These are phyloP conservation scores for Eupleurogrammus muticus DNA, from an alignment of 2,797 vertebrate species.

Conservation along the genomic window DNA sequence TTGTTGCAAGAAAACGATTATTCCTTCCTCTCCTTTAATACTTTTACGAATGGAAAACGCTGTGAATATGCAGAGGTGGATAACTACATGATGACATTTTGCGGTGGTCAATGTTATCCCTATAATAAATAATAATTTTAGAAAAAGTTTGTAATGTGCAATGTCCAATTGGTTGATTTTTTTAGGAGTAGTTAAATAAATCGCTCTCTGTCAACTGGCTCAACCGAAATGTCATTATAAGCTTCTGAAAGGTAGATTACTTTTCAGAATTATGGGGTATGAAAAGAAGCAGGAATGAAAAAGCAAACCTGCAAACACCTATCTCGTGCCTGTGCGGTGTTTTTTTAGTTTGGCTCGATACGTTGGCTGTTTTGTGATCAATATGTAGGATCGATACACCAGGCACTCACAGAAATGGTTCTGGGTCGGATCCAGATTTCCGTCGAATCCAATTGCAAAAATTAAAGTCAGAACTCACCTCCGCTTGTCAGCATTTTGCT, in stretches of 20 bases:
- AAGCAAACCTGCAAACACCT: slow-evolving; percentile 18
- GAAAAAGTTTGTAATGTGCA: background rate
- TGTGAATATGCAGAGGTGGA: background rate
- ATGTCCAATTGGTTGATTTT: background rate
- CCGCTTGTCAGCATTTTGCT: slow-evolving; percentile 30
- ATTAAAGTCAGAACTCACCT: slow-evolving; percentile 33
- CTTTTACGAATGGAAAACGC: background rate
- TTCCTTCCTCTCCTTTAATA: too few species aligned
- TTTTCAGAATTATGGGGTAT: slow-evolving; percentile 2
- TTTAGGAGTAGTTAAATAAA: background rate
- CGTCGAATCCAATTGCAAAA: slow-evolving; percentile 33
- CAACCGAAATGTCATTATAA: background rate
- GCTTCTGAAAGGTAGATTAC: background rate
- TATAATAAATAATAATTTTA: background rate
- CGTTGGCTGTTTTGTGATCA: slow-evolving; percentile 36
- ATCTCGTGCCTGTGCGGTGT: background rate
- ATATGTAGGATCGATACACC: slow-evolving; percentile 43
- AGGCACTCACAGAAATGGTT: slow-evolving; percentile 42
- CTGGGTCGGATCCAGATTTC: slow-evolving; percentile 36
- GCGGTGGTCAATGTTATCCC: background rate
- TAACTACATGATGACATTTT: background rate
- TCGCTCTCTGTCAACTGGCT: background rate
- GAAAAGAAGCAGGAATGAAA: slow-evolving; percentile 1
- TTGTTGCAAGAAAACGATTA: too few species aligned
- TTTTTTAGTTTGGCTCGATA: slow-evolving; percentile 33